Evolutionary conservation across 1,140 invertebrate genomes (phyloP), one percentile per base, ranked within the genome.

Genomic region (Gerris buenoi): DNA sequence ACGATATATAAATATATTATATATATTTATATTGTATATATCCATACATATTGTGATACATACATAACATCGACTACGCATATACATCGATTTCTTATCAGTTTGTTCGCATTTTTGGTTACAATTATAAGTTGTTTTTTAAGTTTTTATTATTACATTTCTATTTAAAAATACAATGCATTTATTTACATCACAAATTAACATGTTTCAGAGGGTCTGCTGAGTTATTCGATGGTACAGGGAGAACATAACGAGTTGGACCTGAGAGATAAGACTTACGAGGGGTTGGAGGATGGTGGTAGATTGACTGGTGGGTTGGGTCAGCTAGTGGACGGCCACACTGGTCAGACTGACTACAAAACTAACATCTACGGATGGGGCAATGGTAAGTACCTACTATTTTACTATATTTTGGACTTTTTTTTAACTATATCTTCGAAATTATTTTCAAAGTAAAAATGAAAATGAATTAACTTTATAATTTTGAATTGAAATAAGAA

Each of bases 251-350:
- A 77, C 2, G 81, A 81, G 29, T 75, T 84, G 13, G 82, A 86
- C 71, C 75, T 88, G 2, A 78, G 77, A 64, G 85, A 87, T 73
- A 76, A 77, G 67, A 81, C 80, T 13, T 87, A 86, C 73, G 85
- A 87, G 72, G 85, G 85, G 22, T 71, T 76, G 13, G 75, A 80
- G 67, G 76, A 79, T 67, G 71, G 72, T 26, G 75, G 74, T 72
- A 76, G 80, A 71, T 82, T 93, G 65, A 81, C 81, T 18, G 85
- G 88, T 23, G 95, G 95, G 1, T 77, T 98, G 5, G 95, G 95
- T 25, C 90, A 95, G 76, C 81, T 98, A 60, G 87, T 88, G n/a
- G 95, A 98, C 76, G 93, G 93, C 13, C 83, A 85, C 70, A 81
- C 81, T 69, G 91, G 91, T 59, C 80, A 84, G 61, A 88, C 90